Percentiles rank a stretch among this genome's conserved stretches.
These are phyloP conservation scores for Toxotes jaculatrix DNA, from an alignment of 2,113 vertebrate species.

Conservation along the genomic window DNA sequence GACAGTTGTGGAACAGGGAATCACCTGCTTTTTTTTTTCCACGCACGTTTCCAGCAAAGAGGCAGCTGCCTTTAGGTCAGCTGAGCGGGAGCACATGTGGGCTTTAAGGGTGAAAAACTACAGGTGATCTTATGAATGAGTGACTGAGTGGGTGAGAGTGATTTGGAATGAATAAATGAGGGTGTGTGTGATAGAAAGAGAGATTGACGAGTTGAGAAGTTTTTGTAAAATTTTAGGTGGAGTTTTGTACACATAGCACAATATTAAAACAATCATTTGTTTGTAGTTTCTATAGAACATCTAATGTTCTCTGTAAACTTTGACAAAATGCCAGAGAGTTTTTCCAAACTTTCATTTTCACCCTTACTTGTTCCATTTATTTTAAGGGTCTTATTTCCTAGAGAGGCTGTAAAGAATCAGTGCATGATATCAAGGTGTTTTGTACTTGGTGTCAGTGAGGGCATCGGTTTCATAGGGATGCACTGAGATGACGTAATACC, in stretches of 20 bases:
- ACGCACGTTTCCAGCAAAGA: constrained; percentile 8
- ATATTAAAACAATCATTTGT: not conserved
- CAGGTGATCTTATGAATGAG: not conserved
- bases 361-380: not conserved
- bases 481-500: constrained; percentile 46
- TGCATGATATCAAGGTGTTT: constrained; percentile 33
- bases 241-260: not conserved
- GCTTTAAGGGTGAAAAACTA: not conserved
- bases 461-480: constrained; percentile 51
- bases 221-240: not conserved
- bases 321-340: not conserved
- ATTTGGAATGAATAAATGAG: not conserved
- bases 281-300: not conserved
- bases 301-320: not conserved
- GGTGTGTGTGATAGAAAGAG: not conserved
- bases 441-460: constrained; percentile 34
- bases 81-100: constrained; percentile 21
- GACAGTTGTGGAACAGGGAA: not conserved
- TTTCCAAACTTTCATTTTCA: constrained; percentile 13
- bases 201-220: too few species aligned
- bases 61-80: constrained; percentile 30
- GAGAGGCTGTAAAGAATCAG: constrained; percentile 42
- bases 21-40: not conserved
- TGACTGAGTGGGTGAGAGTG: not conserved
- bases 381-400: not conserved